Conservation (phyloP, 2,797 vertebrate genomes). For the Lithobates sylvaticus region DNA sequence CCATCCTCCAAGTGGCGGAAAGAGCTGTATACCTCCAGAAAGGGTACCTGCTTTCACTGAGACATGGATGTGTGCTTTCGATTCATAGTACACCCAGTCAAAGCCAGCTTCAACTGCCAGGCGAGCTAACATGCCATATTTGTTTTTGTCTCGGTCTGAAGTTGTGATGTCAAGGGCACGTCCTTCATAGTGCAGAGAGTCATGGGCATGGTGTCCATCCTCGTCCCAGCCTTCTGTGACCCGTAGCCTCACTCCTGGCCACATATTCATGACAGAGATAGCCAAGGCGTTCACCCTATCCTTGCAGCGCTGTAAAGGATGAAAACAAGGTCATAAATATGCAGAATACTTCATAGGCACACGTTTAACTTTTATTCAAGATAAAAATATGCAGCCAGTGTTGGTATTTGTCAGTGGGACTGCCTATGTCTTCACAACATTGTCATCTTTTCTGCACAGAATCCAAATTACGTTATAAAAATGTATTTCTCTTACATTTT, state of each 20-base stretch:
- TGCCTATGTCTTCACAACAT: not conserved
- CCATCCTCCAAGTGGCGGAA: not conserved
- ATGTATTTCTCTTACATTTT: too few relatives aligned
- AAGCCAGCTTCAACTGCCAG: conserved; percentile 97
- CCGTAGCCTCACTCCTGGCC: conserved; percentile 91
- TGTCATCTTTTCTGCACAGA: too few relatives aligned
- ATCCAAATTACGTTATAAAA: too few relatives aligned
- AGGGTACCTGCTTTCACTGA: conserved; percentile 93
- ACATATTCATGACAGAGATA: conserved; percentile 98
- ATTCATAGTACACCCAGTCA: conserved; percentile 98
- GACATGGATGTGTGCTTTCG: conserved; percentile 94
- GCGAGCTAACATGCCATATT: conserved; percentile 94
- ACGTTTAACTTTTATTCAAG: not conserved
- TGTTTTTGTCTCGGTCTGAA: conserved; percentile 90
- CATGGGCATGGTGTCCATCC: conserved; percentile 91
- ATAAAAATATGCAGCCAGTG: not conserved
- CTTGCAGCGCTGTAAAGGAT: conserved; percentile 82
- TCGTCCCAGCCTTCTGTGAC: conserved; percentile 99
- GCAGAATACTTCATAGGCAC: not conserved
- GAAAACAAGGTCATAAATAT: not conserved
- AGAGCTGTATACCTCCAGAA: not conserved
- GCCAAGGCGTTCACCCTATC: conserved; percentile 93
- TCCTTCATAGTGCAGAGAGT: conserved; percentile 96
- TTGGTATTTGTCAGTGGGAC: not conserved
- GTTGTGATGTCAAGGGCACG: conserved; percentile 97